Evolutionary conservation across 2,113 vertebrate genomes (phyloP).

Genomic region (Nesoenas mayeri): DNA sequence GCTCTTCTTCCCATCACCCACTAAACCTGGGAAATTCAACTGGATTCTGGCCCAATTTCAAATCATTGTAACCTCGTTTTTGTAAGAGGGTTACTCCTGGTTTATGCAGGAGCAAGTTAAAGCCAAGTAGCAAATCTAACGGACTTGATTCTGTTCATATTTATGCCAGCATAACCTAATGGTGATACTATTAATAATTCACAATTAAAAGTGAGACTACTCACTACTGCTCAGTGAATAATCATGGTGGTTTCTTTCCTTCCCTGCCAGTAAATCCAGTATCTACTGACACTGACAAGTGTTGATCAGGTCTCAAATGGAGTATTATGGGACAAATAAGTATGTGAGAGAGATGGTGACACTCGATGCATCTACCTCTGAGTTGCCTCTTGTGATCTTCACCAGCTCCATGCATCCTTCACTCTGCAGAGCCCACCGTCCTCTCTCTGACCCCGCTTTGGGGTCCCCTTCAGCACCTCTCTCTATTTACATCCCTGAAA

Average conservation of each 20-base stretch:
- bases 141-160: background rate
- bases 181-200: background rate
- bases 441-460: background rate
- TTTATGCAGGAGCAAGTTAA: background rate
- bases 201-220: background rate
- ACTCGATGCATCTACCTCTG: background rate
- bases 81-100: background rate
- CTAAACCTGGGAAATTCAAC: background rate
- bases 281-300: background rate
- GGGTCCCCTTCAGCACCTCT: background rate
- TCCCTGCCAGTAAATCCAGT: background rate
- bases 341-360: background rate
- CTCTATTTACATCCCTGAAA: background rate
- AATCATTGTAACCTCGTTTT: background rate
- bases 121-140: background rate
- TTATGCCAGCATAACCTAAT: background rate
- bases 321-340: background rate
- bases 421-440: rapidly evolving
- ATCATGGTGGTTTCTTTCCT: background rate
- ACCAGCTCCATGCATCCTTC: background rate
- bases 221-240: background rate
- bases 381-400: background rate
- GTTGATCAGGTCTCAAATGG: background rate
- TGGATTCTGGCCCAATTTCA: background rate
- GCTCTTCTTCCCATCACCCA: background rate